These are phyloP conservation scores for Lasioglossum malachurum DNA, from an alignment of 2,888 invertebrate genomes.

Conservation along the genomic window DNA sequence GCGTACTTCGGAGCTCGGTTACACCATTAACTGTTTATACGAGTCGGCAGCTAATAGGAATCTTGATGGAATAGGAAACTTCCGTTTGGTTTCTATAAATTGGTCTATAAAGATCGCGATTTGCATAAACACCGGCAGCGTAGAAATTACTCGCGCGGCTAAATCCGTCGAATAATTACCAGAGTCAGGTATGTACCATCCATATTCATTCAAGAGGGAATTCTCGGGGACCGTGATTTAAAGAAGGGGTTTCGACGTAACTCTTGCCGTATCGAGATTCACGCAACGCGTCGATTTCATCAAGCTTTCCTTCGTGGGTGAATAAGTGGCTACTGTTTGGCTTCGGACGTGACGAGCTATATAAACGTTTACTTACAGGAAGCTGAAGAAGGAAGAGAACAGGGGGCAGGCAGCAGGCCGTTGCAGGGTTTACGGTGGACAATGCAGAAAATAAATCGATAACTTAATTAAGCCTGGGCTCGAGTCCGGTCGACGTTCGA, in stretches of 20 bases:
- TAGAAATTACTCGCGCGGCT: neutral
- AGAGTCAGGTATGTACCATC: conserved; percentile 27
- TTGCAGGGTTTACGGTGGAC: conserved; percentile 46
- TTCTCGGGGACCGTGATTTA: conserved; percentile 39
- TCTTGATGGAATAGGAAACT: neutral
- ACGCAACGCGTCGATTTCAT: conserved; percentile 53
- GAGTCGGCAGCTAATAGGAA: neutral
- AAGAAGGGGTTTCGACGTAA: conserved; percentile 42
- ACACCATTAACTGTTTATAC: neutral
- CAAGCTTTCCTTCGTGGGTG: conserved; percentile 48
- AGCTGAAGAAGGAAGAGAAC: neutral
- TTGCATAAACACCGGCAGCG: conserved; percentile 2
- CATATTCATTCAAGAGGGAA: conserved; percentile 40
- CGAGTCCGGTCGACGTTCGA: conserved; percentile 62
- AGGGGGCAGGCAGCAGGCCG: neutral
- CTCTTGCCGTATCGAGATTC: conserved; percentile 45
- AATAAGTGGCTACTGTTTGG: conserved; percentile 42
- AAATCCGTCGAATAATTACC: conserved; percentile 41
- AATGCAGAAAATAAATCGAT: conserved; percentile 82
- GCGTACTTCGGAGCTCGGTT: neutral
- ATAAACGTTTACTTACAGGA: conserved; percentile 70
- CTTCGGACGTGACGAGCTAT: conserved; percentile 71
- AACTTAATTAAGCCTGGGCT: conserved; percentile 81
- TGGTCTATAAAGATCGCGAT: conserved; percentile 14
- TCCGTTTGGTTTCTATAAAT: conserved; percentile 27